phyloP scores from a whole-genome alignment of 2,113 vertebrate species.

The Sphyrna mokarran region DNA sequence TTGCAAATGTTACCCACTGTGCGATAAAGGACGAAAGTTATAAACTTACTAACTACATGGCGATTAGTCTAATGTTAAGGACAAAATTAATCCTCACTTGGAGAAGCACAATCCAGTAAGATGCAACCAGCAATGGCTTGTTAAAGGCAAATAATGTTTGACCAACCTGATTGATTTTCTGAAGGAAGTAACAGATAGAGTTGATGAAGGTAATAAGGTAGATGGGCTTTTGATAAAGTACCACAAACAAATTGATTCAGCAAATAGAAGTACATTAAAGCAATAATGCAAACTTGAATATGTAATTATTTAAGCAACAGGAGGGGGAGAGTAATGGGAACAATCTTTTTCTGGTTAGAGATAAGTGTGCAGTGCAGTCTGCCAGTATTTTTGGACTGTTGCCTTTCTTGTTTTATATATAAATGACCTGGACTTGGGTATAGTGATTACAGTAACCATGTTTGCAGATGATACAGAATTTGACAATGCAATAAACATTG shows the following conservation, averaged over 20 bases:
- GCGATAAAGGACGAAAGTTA: background rate
- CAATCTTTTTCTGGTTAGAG: background rate
- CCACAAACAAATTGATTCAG: too few relatives aligned
- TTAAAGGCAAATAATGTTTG: too few relatives aligned
- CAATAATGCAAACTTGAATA: background rate
- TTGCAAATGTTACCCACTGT: background rate
- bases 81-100: background rate
- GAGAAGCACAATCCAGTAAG: background rate
- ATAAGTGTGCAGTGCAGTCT: background rate
- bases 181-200: background rate
- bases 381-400: background rate
- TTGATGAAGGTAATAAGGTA: background rate
- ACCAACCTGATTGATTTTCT: too few relatives aligned
- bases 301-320: background rate
- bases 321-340: background rate
- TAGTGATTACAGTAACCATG: background rate
- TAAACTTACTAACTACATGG: background rate
- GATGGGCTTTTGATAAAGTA: background rate
- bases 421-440: background rate
- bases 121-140: background rate
- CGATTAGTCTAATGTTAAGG: background rate
- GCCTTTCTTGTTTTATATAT: background rate
- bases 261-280: too few relatives aligned
- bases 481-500: background rate
- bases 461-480: background rate